A percentile compares a stretch with the other conserved stretches of the same genome.
phyloP scores from a whole-genome alignment of 2,113 vertebrate species.

The Hipposideros armiger region DNA sequence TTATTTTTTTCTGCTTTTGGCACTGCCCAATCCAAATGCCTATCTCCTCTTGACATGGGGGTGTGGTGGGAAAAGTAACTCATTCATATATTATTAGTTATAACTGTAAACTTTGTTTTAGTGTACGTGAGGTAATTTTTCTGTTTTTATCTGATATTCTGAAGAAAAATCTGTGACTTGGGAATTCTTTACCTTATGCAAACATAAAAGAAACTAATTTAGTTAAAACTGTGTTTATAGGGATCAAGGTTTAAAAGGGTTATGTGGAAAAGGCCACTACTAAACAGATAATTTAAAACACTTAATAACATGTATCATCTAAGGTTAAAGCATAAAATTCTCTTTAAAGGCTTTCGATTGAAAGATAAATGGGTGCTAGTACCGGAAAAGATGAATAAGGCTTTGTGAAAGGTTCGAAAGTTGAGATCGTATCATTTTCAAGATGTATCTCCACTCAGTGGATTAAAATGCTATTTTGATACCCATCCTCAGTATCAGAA shows the following conservation, averaged over 20 bases:
- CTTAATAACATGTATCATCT: neutral
- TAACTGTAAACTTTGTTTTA: neutral
- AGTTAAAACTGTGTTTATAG: neutral
- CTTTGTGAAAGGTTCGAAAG: neutral
- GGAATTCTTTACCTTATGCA: neutral
- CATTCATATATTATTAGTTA: neutral
- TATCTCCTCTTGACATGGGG: neutral
- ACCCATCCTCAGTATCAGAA: neutral
- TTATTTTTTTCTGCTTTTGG: neutral
- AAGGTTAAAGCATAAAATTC: conserved; percentile 27
- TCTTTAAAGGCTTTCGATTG: conserved; percentile 37
- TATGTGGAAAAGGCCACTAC: neutral
- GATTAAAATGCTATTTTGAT: neutral
- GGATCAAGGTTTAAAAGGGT: neutral
- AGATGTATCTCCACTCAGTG: neutral
- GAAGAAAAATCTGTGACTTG: conserved; percentile 23
- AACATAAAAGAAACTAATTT: conserved; percentile 24
- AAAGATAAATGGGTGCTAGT: neutral
- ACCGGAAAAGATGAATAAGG: neutral
- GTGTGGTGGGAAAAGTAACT: neutral
- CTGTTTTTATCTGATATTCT: neutral
- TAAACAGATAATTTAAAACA: neutral
- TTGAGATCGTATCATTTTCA: neutral
- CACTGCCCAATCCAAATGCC: neutral
- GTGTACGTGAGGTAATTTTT: neutral